Evolutionary conservation across 1,140 invertebrate species (phyloP).

Genomic region (Hycleus phaleratus): DNA sequence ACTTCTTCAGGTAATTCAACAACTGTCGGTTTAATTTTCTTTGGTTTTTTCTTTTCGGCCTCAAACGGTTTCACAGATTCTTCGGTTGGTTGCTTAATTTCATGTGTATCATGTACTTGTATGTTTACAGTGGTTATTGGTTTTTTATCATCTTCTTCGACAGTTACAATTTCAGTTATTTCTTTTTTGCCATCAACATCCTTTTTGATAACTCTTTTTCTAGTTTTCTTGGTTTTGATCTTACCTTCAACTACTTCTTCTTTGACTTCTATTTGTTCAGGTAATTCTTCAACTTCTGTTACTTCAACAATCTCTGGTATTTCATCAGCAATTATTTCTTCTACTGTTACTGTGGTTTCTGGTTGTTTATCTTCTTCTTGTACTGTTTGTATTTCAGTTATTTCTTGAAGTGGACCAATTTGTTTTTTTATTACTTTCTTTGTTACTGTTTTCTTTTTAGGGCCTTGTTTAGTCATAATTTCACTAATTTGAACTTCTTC

Average conservation of each 20-base stretch:
- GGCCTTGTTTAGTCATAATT: slow-evolving; percentile 16
- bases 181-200: slow-evolving; percentile 39
- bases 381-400: slow-evolving; percentile 30
- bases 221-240: slow-evolving; percentile 36
- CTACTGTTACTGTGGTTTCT: slow-evolving; percentile 37
- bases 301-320: slow-evolving; percentile 37
- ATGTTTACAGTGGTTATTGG: slow-evolving; percentile 40
- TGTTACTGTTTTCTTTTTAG: slow-evolving; percentile 32
- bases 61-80: slow-evolving; percentile 29
- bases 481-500: slow-evolving; percentile 23
- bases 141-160: slow-evolving; percentile 43
- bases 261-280: slow-evolving; percentile 35
- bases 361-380: slow-evolving; percentile 33
- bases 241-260: slow-evolving; percentile 34
- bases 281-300: slow-evolving; percentile 34
- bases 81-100: slow-evolving; percentile 23
- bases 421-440: slow-evolving; percentile 38
- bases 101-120: slow-evolving; percentile 15
- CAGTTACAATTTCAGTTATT: slow-evolving; percentile 44
- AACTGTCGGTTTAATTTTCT: slow-evolving; percentile 19
- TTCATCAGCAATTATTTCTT: slow-evolving; percentile 34
- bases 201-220: slow-evolving; percentile 39
- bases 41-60: slow-evolving; percentile 20
- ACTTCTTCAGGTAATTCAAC: slow-evolving; percentile 39
- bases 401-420: slow-evolving; percentile 18